A percentile compares a stretch with the other conserved stretches of the same genome.
Conservation (phyloP, 2,888 invertebrate species). For the Crossocerus cetratus region DNA sequence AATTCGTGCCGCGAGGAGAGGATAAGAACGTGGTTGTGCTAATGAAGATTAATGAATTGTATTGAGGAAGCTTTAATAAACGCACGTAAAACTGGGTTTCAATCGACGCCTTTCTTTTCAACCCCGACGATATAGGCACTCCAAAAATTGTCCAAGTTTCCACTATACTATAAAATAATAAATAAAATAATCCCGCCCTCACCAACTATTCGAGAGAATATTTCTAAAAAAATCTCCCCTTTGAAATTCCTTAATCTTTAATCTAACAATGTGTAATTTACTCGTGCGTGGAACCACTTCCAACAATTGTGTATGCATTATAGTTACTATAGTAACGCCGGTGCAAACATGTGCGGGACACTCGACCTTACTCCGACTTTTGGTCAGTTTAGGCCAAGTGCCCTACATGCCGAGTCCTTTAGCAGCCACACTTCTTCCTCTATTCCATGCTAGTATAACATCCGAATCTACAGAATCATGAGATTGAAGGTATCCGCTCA, state of each 20-base stretch:
- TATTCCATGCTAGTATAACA: not conserved
- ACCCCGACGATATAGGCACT: not conserved
- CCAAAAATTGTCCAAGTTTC: too few species aligned
- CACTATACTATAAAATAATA: too few species aligned
- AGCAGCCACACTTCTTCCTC: not conserved
- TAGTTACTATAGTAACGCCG: constrained; percentile 35
- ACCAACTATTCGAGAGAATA: too few species aligned
- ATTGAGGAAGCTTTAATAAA: constrained; percentile 69
- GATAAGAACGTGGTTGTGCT: constrained; percentile 55
- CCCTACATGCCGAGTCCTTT: not conserved
- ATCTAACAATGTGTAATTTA: constrained; percentile 7
- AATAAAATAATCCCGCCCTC: too few species aligned
- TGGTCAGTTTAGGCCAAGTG: not conserved
- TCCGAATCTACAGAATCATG: constrained; percentile 52
- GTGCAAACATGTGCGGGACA: constrained; percentile 17
- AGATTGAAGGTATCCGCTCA: constrained; percentile 78
- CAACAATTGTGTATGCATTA: too few species aligned
- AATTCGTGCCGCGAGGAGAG: constrained; percentile 22
- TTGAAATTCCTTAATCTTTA: too few species aligned
- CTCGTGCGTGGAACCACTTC: not conserved
- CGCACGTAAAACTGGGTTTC: constrained; percentile 56
- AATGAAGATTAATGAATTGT: constrained; percentile 60
- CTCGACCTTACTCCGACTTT: not conserved
- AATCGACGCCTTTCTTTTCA: constrained; percentile 4
- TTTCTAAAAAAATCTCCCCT: too few species aligned